Evolutionary conservation across 2,888 invertebrate genomes (phyloP), one percentile per base, ranked within the genome.

Genomic region (Macrophya alboannulata): DNA sequence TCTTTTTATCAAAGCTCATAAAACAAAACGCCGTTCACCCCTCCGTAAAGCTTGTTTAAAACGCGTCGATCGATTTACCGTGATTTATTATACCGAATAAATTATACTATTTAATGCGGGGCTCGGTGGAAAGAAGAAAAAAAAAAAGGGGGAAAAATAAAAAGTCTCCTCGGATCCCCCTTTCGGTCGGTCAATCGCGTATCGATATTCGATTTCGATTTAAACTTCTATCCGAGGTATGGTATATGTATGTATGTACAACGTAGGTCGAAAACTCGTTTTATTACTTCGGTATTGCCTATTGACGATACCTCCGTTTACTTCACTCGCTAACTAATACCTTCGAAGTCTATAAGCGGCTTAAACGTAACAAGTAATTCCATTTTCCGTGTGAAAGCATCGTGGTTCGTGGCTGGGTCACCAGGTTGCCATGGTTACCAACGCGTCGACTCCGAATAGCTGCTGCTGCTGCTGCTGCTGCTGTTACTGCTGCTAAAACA

Each of bases 311-410:
- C 43, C 21, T n/a, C 40, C 81, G 81, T n/a, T 81, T 43, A 83
- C 62, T 83, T 83, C 68, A 65, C 68, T 48, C 68, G 68, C 68
- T 37, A 68, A 68, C 68, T 83, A 83, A 65, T 83, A 59, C 59
- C 40, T 21, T n/a, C 45, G 31, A 25, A 83, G 68, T 83, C 59
- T 40, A 68, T 81, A 83, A 83, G 68, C 83, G 37, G 83, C 83
- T 83, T 83, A 83, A 83, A 83, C 68, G 68, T 83, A 83, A 83
- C 83, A 83, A 83, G 83, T 83, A 83, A 83, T 83, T 83, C 83
- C 71, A 83, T 83, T 83, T 83, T 83, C 83, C 83, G 83, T 83
- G 45, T 59, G 83, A 83, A 83, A 83, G 83, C 83, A 83, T 83
- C 83, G 21, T 62, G 43, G 62, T 45, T 83, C 45, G 65, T 48